Percentiles rank a stretch among this genome's conserved stretches.
phyloP scores from a whole-genome alignment of 2,888 invertebrate species.

The Patella depressa region DNA sequence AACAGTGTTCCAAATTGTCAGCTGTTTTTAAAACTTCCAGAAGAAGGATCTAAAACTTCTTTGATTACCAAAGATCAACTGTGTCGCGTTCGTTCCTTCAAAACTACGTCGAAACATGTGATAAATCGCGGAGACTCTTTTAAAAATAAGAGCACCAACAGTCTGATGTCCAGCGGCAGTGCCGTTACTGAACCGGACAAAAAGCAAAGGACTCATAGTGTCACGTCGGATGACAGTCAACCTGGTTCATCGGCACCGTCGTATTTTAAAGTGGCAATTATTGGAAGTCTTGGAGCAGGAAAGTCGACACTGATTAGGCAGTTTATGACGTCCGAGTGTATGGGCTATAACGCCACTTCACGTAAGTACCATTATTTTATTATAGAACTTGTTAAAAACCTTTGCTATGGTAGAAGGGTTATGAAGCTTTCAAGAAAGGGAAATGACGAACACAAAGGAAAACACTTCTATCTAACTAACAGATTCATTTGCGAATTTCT shows the following conservation, averaged over 20 bases:
- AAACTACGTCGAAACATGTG: constrained; percentile 91
- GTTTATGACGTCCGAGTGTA: constrained; percentile 81
- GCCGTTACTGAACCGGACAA: constrained; percentile 62
- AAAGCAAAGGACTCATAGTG: constrained; percentile 26
- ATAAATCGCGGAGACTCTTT: constrained; percentile 90
- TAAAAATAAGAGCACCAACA: constrained; percentile 87
- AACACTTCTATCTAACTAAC: no score
- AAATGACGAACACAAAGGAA: no score
- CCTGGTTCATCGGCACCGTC: constrained; percentile 29
- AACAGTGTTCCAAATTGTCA: constrained; percentile 50
- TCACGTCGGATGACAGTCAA: constrained; percentile 15
- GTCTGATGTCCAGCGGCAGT: constrained; percentile 80
- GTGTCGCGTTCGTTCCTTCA: constrained; percentile 87
- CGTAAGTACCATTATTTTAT: constrained; percentile 13
- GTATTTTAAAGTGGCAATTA: constrained; percentile 77
- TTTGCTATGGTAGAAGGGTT: no score
- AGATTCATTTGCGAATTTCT: no score
- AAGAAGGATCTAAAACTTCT: constrained; percentile 12
- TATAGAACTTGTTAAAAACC: no score
- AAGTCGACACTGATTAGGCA: constrained; percentile 80
- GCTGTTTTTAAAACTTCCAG: constrained; percentile 20
- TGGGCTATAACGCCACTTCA: constrained; percentile 70
- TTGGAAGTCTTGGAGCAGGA: constrained; percentile 79
- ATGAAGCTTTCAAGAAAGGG: no score
- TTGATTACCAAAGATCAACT: constrained; percentile 28